Evolutionary conservation across 1,140 invertebrate species (phyloP).

Genomic region (Zaprionus capensis): DNA sequence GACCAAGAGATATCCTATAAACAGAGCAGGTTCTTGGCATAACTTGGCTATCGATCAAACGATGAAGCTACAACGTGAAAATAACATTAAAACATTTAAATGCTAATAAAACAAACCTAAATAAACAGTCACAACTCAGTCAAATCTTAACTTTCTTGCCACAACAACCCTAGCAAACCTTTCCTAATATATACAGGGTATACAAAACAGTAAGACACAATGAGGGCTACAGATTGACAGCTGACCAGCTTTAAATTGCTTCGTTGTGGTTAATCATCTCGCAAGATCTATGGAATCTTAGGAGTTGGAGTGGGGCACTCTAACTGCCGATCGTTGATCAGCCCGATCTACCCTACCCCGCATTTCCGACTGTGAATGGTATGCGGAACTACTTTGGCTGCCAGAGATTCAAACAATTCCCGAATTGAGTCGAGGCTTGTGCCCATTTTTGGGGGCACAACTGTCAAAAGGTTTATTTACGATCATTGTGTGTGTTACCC

Average conservation of each 20-base stretch:
- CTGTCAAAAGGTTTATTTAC: slow-evolving; percentile 23
- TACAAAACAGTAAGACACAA: neutral
- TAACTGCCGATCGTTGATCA: too few relatives aligned
- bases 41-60: too few relatives aligned
- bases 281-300: slow-evolving; percentile 9
- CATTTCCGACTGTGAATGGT: neutral
- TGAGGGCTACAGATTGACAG: slow-evolving; percentile 5
- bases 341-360: neutral
- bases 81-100: neutral
- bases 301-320: neutral
- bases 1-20: slow-evolving; percentile 2
- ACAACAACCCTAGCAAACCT: neutral
- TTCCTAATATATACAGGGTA: neutral
- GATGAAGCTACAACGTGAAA: too few relatives aligned
- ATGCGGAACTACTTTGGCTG: slow-evolving; percentile 10
- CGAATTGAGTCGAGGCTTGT: slow-evolving; percentile 26
- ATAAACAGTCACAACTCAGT: neutral
- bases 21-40: too few relatives aligned
- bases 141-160: too few relatives aligned
- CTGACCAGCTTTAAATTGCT: neutral
- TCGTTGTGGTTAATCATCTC: slow-evolving; percentile 2
- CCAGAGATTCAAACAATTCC: neutral
- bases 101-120: neutral
- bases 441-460: slow-evolving; percentile 18
- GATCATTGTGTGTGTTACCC: neutral